A percentile compares a stretch with the other conserved stretches of the same genome.
These are phyloP conservation scores for Leptosomus discolor DNA, from an alignment of 2,113 vertebrate genomes.

Conservation along the genomic window DNA sequence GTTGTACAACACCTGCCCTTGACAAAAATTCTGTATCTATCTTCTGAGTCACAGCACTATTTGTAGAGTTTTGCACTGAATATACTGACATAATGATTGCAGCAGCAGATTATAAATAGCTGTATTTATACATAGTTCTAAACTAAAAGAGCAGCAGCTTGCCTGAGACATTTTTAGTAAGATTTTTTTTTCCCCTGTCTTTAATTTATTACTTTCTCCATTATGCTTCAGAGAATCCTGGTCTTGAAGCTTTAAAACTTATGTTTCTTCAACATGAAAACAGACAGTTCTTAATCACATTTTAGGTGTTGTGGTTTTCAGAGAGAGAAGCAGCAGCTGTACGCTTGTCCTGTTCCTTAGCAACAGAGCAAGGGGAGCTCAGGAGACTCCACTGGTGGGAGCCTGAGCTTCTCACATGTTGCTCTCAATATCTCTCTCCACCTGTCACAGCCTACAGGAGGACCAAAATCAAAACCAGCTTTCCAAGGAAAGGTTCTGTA, in stretches of 20 bases:
- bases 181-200: not conserved
- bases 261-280: conserved; percentile 36
- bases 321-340: not conserved
- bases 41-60: conserved; percentile 36
- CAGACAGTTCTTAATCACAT: conserved; percentile 33
- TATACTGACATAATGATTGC: conserved; percentile 40
- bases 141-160: conserved; percentile 46
- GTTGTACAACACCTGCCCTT: not conserved
- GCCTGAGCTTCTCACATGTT: not conserved
- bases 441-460: not conserved
- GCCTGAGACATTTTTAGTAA: conserved; percentile 33
- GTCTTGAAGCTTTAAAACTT: conserved; percentile 18
- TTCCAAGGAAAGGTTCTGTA: not conserved
- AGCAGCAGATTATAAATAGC: conserved; percentile 54
- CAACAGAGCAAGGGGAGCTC: conserved; percentile 46
- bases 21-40: not conserved
- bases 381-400: conserved; percentile 19
- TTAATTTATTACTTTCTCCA: conserved; percentile 40
- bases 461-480: not conserved
- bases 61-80: conserved; percentile 14
- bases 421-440: not conserved
- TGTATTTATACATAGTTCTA: conserved; percentile 33
- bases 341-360: conserved; percentile 51
- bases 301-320: conserved; percentile 26
- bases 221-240: conserved; percentile 18